Percentiles rank a stretch among this genome's conserved stretches.
phyloP scores from a whole-genome alignment of 2,797 vertebrate species.

The Melanogrammus aeglefinus region DNA sequence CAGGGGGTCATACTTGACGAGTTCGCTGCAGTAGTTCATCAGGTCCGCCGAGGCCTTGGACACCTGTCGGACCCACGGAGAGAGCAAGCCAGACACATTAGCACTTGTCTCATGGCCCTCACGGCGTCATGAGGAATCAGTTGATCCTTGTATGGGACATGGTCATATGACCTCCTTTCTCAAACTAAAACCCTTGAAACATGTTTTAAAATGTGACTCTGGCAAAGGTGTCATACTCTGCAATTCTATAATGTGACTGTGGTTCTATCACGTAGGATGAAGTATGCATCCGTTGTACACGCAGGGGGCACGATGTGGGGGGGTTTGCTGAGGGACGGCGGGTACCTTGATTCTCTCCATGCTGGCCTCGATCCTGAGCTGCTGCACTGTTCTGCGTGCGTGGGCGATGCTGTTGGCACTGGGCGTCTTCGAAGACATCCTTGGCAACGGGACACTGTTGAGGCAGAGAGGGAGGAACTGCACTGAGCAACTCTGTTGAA shows the following conservation, averaged over 20 bases:
- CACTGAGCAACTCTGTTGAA: not conserved
- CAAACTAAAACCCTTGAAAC: too few relatives aligned
- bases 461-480: constrained; percentile 18
- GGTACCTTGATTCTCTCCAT: constrained; percentile 94
- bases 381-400: constrained; percentile 85
- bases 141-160: too few relatives aligned
- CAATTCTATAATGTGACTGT: too few relatives aligned
- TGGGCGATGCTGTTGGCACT: constrained; percentile 85
- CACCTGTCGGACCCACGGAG: constrained; percentile 68
- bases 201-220: too few relatives aligned
- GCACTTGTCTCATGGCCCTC: not conserved
- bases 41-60: constrained; percentile 95
- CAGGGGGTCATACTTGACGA: constrained; percentile 86
- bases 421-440: constrained; percentile 88
- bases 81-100: not conserved
- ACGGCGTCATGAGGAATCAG: too few relatives aligned
- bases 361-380: constrained; percentile 87
- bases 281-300: too few relatives aligned
- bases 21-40: constrained; percentile 91
- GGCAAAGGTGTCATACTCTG: too few relatives aligned
- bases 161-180: too few relatives aligned
- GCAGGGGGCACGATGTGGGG: too few relatives aligned
- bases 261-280: too few relatives aligned
- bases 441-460: constrained; percentile 52
- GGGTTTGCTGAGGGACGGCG: not conserved